Conservation (phyloP, 2,888 invertebrate genomes). For the Trissolcus brochymenae region DNA sequence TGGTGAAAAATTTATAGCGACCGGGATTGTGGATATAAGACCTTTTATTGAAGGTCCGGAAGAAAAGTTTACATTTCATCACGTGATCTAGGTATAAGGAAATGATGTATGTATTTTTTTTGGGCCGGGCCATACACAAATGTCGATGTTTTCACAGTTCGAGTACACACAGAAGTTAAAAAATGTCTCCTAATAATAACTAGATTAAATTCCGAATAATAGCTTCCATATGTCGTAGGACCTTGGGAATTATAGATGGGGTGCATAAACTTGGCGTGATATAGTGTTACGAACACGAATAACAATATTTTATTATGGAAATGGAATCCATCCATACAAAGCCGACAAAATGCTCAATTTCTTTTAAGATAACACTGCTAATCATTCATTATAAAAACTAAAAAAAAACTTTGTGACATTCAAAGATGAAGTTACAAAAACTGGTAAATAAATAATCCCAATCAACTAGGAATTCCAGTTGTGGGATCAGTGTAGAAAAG, state of each 20-base stretch:
- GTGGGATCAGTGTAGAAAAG: slow-evolving; percentile 11
- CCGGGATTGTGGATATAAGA: neutral
- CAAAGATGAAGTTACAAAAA: neutral
- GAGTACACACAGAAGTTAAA: slow-evolving; percentile 11
- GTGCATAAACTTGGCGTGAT: slow-evolving; percentile 32
- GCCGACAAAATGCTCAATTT: neutral
- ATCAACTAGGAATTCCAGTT: slow-evolving; percentile 20
- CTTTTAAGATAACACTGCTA: neutral
- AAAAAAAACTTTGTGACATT: neutral
- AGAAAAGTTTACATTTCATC: slow-evolving; percentile 11
- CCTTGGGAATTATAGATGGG: slow-evolving; percentile 32
- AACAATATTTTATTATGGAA: slow-evolving; percentile 48
- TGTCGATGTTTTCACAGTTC: slow-evolving; percentile 37
- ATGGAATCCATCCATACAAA: slow-evolving; percentile 23
- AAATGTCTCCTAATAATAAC: slow-evolving; percentile 52
- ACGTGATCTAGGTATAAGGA: neutral
- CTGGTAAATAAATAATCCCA: slow-evolving; percentile 20
- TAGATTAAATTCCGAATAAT: slow-evolving; percentile 55
- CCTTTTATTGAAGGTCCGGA: neutral
- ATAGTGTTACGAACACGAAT: slow-evolving; percentile 38
- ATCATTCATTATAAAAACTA: neutral
- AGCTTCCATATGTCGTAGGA: slow-evolving; percentile 47
- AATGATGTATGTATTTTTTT: slow-evolving; percentile 15
- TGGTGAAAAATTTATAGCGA: neutral
- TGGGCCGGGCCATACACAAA: neutral